These are phyloP conservation scores for Hestina assimilis DNA, from an alignment of 1,140 invertebrate genomes.

Conservation along the genomic window DNA sequence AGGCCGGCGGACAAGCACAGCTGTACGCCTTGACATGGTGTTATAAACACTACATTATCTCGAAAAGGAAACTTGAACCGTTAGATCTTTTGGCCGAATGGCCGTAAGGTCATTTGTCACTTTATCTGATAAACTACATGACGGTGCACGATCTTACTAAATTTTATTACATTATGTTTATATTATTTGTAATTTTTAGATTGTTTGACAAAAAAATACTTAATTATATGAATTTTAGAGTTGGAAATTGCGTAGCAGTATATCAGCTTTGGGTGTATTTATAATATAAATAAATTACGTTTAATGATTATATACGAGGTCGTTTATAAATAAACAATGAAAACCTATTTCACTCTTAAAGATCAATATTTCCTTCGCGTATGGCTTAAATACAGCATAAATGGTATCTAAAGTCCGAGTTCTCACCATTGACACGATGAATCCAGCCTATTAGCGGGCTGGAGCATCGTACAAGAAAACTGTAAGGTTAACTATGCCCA, in stretches of 20 bases:
- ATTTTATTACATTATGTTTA: constrained; percentile 10
- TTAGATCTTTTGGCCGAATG: constrained; percentile 29
- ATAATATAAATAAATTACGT: neutral
- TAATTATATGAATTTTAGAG: neutral
- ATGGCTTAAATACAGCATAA: constrained; percentile 6
- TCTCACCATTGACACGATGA: constrained; percentile 54
- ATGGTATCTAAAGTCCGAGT: constrained; percentile 21
- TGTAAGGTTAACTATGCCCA: constrained; percentile 73
- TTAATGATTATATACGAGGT: constrained; percentile 10
- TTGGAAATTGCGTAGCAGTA: too few relatives aligned
- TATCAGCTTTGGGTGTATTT: too few relatives aligned
- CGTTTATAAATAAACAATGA: constrained; percentile 5
- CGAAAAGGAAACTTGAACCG: constrained; percentile 22
- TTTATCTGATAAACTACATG: constrained; percentile 20
- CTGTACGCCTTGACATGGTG: constrained; percentile 20
- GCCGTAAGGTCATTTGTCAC: constrained; percentile 23
- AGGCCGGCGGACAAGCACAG: constrained; percentile 12
- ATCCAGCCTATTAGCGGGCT: constrained; percentile 60
- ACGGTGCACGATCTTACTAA: constrained; percentile 5
- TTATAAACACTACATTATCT: constrained; percentile 28
- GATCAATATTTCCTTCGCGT: neutral
- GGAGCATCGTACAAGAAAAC: constrained; percentile 47
- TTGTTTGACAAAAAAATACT: neutral
- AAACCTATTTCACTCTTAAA: constrained; percentile 4
- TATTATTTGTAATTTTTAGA: neutral